Base-by-base conservation (phyloP, 1,140 invertebrate species). In the Atta colombica region DNA sequence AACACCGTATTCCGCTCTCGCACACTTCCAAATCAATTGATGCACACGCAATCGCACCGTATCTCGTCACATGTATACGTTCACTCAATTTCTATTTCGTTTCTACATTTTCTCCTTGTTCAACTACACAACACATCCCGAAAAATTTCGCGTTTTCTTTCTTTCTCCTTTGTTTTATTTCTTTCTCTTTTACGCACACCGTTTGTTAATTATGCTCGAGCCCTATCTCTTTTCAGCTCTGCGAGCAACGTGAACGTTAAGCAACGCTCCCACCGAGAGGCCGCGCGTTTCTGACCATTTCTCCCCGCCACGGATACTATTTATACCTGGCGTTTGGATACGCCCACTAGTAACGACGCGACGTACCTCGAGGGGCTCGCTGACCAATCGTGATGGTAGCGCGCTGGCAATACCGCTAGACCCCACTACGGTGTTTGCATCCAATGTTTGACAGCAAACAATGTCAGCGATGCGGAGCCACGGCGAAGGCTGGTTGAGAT, bases 401-500 rank as follows among this genome's bases (percentile, higher is more conserved):
- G 21, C 60, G 49, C 53, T 60, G 60, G 4, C 66, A 16, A 12
- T 63, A 25, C 65, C 69, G 65, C 7, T 21, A 31, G 1, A n/a
- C 87, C 88, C 93, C 88, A 88, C 89, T 77, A 69, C 55, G 39
- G 21, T 89, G 86, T 89, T 92, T 93, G 90, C 85, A 86, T 88
- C 93, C 94, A 94, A 94, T 94, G 94, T 94, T 94, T 94, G 93
- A 93, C 93, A 92, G 91, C 92, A 94, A 94, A 95, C 91, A 93
- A 93, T 94, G 93, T 91, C 92, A 92, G 93, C 92, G 92, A 85
- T 71, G 88, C 71, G 78, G 86, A 68, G 18, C 86, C 68, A 71
- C 74, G 65, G 53, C 60, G 82, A 72, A 60, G 87, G 88, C 77
- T 60, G 87, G 88, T 72, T 60, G 85, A 89, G 82, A 82, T 89